Evolutionary conservation across 2,113 vertebrate species (phyloP), one percentile per base, ranked within the genome.

Genomic region (Haemorhous mexicanus): DNA sequence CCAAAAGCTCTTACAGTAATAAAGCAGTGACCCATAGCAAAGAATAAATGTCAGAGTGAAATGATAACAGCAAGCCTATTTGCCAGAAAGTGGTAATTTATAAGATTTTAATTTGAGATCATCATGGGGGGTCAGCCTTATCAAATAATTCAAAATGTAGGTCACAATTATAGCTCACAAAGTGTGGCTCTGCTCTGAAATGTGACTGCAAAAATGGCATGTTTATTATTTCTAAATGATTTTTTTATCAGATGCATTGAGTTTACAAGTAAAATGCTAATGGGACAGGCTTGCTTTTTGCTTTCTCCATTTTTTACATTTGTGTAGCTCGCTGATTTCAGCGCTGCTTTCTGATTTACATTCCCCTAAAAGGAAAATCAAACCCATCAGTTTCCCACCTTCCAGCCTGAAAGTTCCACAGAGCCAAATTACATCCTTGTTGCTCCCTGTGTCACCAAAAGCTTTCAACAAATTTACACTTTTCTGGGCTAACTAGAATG

Each of bases 51-150:
- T 97, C 95, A 96, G 80, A 96, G 86, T 92, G 86, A 97, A 96
- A 95, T 93, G 94, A 96, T 94, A 97, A 96, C 95, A 94, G 92
- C 88, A 82, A 95, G 92, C 80, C 80, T 96, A 96, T 96, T 96
- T 96, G 93, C 92, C 94, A 97, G 94, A 90, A 96, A 96, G 95
- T 92, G 96, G 95, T 96, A 97, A 97, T 97, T 97, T 96, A 95
- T 97, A 97, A 97, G 96, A 95, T 94, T 97, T 96, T 96, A 96
- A 97, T 97, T 96, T 96, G 92, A 95, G 95, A 96, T 96, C 95
- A 96, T 97, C 92, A 87, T 79, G 88, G 95, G 95, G 95, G 95
- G 94, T 96, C 96, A 96, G 91, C 84, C 94, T 97, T 96, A 96
- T 96, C 96, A 97, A 96, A 95, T 96, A 96, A 96, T 94, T 97